phyloP scores from a whole-genome alignment of 2,797 vertebrate genomes.

The Pipistrellus pygmaeus region DNA sequence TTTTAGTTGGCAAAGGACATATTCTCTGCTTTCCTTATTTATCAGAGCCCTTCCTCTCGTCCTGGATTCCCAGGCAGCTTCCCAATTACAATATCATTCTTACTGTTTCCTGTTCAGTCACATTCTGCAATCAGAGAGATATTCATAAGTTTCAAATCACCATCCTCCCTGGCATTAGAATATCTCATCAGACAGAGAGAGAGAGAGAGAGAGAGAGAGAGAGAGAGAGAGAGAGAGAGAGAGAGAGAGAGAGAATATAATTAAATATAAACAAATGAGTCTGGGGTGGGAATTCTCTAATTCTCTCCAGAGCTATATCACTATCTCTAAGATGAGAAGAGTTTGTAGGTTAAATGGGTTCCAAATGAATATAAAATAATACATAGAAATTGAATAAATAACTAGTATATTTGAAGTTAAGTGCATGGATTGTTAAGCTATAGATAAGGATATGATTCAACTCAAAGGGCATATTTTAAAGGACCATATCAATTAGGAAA shows the following conservation, averaged over 20 bases:
- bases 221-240: no score
- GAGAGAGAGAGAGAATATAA: no score
- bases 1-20: background rate
- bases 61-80: no score
- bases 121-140: background rate
- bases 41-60: background rate
- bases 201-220: no score
- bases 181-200: background rate
- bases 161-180: no score
- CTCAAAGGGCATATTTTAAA: background rate
- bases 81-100: no score
- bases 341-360: background rate
- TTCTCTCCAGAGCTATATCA: accelerated
- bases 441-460: background rate
- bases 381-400: background rate
- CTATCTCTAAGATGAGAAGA: background rate
- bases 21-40: background rate
- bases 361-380: background rate
- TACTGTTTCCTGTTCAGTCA: background rate
- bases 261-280: background rate
- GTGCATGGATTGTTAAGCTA: background rate
- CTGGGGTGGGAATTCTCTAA: background rate
- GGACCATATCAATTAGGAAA: background rate
- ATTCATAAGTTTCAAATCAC: background rate
- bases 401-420: background rate